Percentiles rank a stretch among this genome's conserved stretches.
Evolutionary conservation across 2,797 vertebrate species (phyloP).

Genomic region (Cichlasoma orientale): DNA sequence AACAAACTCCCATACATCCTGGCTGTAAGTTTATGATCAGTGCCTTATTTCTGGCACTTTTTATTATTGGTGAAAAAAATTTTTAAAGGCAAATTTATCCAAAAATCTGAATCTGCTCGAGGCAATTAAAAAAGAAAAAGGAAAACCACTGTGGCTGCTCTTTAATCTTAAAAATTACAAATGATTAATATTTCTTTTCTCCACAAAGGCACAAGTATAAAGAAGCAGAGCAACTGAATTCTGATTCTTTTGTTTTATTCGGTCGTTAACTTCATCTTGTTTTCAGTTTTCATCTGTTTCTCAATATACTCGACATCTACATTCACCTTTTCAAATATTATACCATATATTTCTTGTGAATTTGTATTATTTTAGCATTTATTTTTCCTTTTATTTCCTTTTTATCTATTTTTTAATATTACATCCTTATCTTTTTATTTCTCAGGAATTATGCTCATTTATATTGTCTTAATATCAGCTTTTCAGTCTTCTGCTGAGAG

Average conservation of each 20-base stretch:
- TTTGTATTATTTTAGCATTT: neutral
- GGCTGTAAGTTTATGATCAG: fast-evolving
- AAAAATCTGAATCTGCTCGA: neutral
- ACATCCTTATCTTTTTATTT: neutral
- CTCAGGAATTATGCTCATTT: neutral
- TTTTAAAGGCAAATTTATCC: neutral
- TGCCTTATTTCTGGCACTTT: neutral
- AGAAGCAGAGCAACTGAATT: neutral
- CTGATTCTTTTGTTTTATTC: neutral
- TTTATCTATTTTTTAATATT: neutral
- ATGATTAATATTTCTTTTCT: neutral
- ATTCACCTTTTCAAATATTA: neutral
- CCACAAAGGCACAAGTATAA: neutral
- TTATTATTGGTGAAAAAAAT: neutral
- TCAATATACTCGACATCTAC: neutral
- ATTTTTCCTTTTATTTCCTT: fast-evolving
- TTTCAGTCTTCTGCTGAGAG: neutral
- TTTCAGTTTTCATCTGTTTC: neutral
- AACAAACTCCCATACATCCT: neutral
- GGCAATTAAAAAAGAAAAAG: neutral
- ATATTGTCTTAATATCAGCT: neutral
- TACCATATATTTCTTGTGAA: neutral
- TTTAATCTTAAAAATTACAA: neutral
- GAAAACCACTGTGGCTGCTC: no score
- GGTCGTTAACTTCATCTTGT: neutral